phyloP scores from a whole-genome alignment of 2,113 vertebrate genomes.

The Morone chrysops region DNA sequence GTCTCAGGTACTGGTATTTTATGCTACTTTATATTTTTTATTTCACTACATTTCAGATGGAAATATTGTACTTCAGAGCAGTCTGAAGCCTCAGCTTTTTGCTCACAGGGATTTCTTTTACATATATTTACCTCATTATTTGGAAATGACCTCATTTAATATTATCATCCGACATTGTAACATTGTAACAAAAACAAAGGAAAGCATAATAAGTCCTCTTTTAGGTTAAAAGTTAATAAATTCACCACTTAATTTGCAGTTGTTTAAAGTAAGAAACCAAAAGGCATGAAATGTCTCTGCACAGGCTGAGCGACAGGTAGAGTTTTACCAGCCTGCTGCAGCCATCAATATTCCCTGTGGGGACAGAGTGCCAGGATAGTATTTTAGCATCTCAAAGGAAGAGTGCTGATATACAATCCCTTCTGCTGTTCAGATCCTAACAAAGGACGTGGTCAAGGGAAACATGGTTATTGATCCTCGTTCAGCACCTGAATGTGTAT shows the following conservation, averaged over 20 bases:
- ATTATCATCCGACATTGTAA: no score
- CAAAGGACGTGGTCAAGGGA: conserved; percentile 52
- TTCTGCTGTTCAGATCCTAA: conserved; percentile 42
- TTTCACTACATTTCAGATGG: no score
- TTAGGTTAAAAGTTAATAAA: not conserved
- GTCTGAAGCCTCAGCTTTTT: no score
- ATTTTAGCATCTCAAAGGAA: conserved; percentile 55
- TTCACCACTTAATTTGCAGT: not conserved
- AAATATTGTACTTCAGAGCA: no score
- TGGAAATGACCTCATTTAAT: no score
- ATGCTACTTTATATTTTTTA: no score
- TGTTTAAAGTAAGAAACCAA: conserved; percentile 20
- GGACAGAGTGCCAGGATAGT: conserved; percentile 33
- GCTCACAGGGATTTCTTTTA: not conserved
- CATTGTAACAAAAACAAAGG: no score
- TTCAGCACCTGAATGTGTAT: conserved; percentile 15
- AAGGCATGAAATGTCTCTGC: conserved; percentile 17
- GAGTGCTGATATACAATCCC: conserved; percentile 46
- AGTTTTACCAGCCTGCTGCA: conserved; percentile 28
- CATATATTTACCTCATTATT: no score
- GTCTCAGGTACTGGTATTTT: not conserved
- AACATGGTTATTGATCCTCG: conserved; percentile 52
- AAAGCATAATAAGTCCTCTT: no score
- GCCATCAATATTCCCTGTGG: conserved; percentile 50
- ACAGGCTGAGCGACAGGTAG: conserved; percentile 29